Evolutionary conservation across 2,888 invertebrate genomes (phyloP).

Genomic region (Marasmarcha lunaedactyla): DNA sequence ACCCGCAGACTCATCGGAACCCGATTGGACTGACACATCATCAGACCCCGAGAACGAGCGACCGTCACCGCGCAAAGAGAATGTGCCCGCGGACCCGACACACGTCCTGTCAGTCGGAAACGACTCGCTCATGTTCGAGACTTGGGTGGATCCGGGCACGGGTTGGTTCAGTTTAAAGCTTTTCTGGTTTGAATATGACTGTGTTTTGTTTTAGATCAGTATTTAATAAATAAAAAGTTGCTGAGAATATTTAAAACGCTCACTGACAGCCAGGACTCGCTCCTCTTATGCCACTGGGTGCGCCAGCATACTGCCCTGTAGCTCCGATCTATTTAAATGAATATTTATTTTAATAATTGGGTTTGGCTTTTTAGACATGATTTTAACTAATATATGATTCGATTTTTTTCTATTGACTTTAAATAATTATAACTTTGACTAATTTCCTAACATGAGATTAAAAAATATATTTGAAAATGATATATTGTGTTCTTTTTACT

Average conservation of each 20-base stretch:
- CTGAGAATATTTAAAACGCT: neutral
- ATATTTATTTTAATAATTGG: too few relatives aligned
- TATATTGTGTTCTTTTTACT: too few relatives aligned
- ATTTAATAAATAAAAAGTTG: neutral
- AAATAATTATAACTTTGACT: too few relatives aligned
- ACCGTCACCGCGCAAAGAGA: slow-evolving; percentile 26
- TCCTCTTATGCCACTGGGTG: neutral
- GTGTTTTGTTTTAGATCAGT: neutral
- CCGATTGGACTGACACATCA: slow-evolving; percentile 10
- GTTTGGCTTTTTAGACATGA: too few relatives aligned
- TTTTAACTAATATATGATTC: too few relatives aligned
- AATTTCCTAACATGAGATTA: too few relatives aligned
- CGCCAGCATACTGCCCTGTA: too few relatives aligned
- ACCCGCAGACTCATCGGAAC: neutral
- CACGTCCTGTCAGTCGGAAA: slow-evolving; percentile 74
- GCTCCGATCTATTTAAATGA: too few relatives aligned
- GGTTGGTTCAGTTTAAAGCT: slow-evolving; percentile 30
- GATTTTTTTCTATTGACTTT: too few relatives aligned
- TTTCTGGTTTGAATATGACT: too few relatives aligned
- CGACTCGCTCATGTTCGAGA: slow-evolving; percentile 72
- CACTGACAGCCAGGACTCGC: neutral
- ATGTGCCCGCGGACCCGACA: slow-evolving; percentile 29
- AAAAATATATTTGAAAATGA: too few relatives aligned
- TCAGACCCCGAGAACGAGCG: slow-evolving; percentile 14
- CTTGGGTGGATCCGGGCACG: slow-evolving; percentile 67